phyloP scores from a whole-genome alignment of 2,113 vertebrate species.

The Halichoeres trimaculatus region DNA sequence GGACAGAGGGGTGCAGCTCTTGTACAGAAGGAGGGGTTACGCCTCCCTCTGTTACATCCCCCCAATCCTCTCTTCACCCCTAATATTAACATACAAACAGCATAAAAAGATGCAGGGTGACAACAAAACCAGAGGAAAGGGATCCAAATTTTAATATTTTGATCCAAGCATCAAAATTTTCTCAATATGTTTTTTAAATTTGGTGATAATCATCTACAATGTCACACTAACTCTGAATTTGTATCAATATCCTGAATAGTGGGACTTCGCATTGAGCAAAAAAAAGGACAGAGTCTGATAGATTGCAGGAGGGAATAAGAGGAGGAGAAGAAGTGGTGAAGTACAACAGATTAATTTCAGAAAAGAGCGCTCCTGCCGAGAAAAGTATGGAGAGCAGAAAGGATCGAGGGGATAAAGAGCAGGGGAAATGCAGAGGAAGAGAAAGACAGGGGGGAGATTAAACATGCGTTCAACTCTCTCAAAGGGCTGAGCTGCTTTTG shows the following conservation, averaged over 20 bases:
- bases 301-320: conserved; percentile 43
- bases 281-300: conserved; percentile 44
- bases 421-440: conserved; percentile 51
- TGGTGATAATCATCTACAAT: background rate
- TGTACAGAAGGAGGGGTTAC: conserved; percentile 69
- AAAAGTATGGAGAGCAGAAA: conserved; percentile 68
- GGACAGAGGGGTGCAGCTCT: conserved; percentile 76
- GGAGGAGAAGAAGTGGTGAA: conserved; percentile 59
- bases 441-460: conserved; percentile 70
- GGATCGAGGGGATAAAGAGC: conserved; percentile 72
- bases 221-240: conserved; percentile 1
- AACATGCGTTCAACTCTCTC: conserved; percentile 72
- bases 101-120: conserved; percentile 19
- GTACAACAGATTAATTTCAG: conserved; percentile 82
- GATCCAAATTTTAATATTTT: conserved; percentile 2
- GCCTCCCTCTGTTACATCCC: conserved; percentile 24
- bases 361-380: conserved; percentile 70
- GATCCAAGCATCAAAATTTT: background rate
- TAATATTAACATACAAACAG: conserved; percentile 48
- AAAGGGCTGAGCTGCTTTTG: conserved; percentile 57
- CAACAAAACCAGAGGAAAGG: background rate
- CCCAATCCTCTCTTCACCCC: conserved; percentile 23
- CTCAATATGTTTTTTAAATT: background rate
- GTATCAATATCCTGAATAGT: conserved; percentile 36
- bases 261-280: conserved; percentile 34